These are phyloP conservation scores for Platycnemis pennipes DNA, from an alignment of 2,888 invertebrate species.

Conservation along the genomic window DNA sequence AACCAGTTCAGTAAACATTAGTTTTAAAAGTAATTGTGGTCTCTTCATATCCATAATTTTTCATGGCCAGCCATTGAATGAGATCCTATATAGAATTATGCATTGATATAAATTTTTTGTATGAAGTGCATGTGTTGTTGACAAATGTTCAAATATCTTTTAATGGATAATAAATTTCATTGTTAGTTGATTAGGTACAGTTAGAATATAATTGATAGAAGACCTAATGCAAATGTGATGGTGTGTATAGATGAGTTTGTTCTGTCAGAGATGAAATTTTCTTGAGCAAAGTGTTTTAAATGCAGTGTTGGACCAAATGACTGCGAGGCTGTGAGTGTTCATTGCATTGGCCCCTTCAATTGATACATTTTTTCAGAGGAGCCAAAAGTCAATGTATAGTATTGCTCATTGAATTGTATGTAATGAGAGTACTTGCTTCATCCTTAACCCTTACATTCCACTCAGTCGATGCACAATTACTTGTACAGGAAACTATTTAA, in stretches of 20 bases:
- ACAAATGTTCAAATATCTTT: neutral
- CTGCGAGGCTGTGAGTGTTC: slow-evolving; percentile 61
- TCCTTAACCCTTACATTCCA: slow-evolving; percentile 65
- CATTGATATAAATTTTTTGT: neutral
- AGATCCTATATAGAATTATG: neutral
- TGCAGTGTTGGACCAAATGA: slow-evolving; percentile 27
- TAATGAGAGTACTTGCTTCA: slow-evolving; percentile 47
- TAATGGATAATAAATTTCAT: neutral
- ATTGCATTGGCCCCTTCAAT: slow-evolving; percentile 31
- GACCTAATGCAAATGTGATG: neutral
- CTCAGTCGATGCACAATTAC: slow-evolving; percentile 63
- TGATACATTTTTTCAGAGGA: neutral
- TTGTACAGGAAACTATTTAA: slow-evolving; percentile 62
- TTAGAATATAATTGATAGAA: neutral
- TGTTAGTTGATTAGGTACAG: neutral
- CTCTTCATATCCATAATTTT: neutral
- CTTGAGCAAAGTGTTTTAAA: neutral
- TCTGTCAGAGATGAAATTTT: neutral
- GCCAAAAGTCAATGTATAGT: slow-evolving; percentile 14
- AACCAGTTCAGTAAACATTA: neutral
- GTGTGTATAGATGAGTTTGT: neutral
- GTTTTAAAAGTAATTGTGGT: neutral
- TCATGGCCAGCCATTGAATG: neutral
- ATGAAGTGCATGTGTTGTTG: neutral
- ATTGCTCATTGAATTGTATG: slow-evolving; percentile 47